Conservation (phyloP, 1,140 invertebrate species). For the Nebria ingens region DNA sequence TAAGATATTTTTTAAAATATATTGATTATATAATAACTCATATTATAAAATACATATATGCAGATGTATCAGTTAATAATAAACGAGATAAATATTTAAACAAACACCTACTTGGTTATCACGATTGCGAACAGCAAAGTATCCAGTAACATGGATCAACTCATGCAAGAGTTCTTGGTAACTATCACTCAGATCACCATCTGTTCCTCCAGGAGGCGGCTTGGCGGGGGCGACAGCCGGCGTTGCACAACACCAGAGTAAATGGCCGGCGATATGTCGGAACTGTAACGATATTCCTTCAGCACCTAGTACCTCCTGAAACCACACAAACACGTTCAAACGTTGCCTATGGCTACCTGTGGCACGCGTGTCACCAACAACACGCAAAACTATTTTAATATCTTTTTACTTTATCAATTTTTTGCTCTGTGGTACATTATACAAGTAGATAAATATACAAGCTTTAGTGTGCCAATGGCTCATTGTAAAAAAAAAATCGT, state of each 20-base stretch:
- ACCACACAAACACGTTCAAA: slow-evolving; percentile 25
- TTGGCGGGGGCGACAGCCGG: slow-evolving; percentile 34
- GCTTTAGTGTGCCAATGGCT: too few species aligned
- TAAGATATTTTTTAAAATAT: not conserved
- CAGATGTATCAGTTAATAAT: not conserved
- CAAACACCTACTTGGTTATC: slow-evolving; percentile 65
- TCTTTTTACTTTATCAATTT: too few species aligned
- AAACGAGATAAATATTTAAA: not conserved
- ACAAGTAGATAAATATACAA: too few species aligned
- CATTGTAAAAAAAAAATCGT: too few species aligned
- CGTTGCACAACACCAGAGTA: slow-evolving; percentile 68
- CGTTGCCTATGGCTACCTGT: too few species aligned
- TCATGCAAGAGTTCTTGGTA: slow-evolving; percentile 51
- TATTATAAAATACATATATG: not conserved
- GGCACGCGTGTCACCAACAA: too few species aligned
- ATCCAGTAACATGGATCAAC: slow-evolving; percentile 67
- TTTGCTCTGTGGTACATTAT: too few species aligned
- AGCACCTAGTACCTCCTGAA: slow-evolving; percentile 69
- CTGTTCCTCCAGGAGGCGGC: slow-evolving; percentile 26
- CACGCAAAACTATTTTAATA: too few species aligned
- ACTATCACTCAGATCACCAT: slow-evolving; percentile 25
- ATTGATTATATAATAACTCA: not conserved
- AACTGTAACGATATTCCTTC: slow-evolving; percentile 80
- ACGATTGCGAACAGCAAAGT: slow-evolving; percentile 66
- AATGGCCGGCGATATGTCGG: slow-evolving; percentile 74